Percentiles rank a stretch among this genome's conserved stretches.
These are phyloP conservation scores for Danio rerio DNA, from an alignment of 2,113 vertebrate species.

Conservation along the genomic window GRCz12tu NC_133193.1:13822501-13823000, in stretches of 20 bases:
- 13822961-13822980: conserved; percentile 67
- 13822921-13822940: conserved; percentile 49
- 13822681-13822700: conserved; percentile 51
- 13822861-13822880: conserved; percentile 13
- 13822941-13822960: conserved; percentile 32
- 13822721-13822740: conserved; percentile 76
- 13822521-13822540: conserved; percentile 35
- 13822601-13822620: conserved; percentile 77
- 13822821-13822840: conserved; percentile 29
- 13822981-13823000: conserved; percentile 63
- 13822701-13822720: conserved; percentile 64
- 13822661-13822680: conserved; percentile 40
- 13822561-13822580: conserved; percentile 53
- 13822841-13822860: background rate
- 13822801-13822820: conserved; percentile 10
- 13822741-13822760: conserved; percentile 50
- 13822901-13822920: conserved; percentile 30
- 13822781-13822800: conserved; percentile 9
- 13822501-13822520: conserved; percentile 17
- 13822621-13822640: conserved; percentile 52
- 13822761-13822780: conserved; percentile 27
- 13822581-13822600: conserved; percentile 45
- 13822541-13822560: conserved; percentile 26
- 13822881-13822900: conserved; percentile 31
- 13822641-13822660: conserved; percentile 36